A percentile compares a stretch with the other conserved stretches of the same genome.
These are phyloP conservation scores for Boulengeromyrus knoepffleri DNA, from an alignment of 2,113 vertebrate genomes.

Conservation along the genomic window DNA sequence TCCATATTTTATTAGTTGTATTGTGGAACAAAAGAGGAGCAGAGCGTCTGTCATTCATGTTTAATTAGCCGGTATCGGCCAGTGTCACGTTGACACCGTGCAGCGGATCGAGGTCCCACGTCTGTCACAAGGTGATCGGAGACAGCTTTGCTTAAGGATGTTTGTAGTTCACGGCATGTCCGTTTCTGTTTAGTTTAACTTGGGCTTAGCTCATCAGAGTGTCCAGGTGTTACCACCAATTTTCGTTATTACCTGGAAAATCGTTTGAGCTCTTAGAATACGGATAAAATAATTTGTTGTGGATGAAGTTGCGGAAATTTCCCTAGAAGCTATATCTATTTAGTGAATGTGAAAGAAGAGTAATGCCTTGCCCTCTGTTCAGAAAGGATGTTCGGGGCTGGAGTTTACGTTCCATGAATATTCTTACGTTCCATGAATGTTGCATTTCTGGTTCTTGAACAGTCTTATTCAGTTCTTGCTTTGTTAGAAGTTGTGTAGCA, in stretches of 20 bases:
- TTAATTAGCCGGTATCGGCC: background rate
- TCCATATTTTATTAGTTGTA: conserved; percentile 3
- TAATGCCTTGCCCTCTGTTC: background rate
- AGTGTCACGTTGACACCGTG: background rate
- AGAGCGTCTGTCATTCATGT: background rate
- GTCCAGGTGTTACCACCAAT: background rate
- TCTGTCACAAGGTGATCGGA: background rate
- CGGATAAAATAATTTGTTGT: background rate
- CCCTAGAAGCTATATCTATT: background rate
- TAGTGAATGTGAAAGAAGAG: background rate
- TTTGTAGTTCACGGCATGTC: background rate
- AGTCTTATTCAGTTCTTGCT: background rate
- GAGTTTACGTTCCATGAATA: background rate
- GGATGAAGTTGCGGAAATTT: background rate
- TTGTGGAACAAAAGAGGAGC: background rate
- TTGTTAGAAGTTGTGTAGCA: background rate
- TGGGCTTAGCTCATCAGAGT: background rate
- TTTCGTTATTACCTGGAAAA: background rate
- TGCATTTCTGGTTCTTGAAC: background rate
- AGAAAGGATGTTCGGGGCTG: background rate
- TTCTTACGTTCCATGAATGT: background rate
- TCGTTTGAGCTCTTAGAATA: background rate
- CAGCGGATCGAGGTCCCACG: background rate
- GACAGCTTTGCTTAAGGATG: background rate
- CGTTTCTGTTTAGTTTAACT: background rate